These are phyloP conservation scores for Harlomillsia oculata DNA, from an alignment of 1,140 invertebrate genomes.

Conservation along the genomic window DNA sequence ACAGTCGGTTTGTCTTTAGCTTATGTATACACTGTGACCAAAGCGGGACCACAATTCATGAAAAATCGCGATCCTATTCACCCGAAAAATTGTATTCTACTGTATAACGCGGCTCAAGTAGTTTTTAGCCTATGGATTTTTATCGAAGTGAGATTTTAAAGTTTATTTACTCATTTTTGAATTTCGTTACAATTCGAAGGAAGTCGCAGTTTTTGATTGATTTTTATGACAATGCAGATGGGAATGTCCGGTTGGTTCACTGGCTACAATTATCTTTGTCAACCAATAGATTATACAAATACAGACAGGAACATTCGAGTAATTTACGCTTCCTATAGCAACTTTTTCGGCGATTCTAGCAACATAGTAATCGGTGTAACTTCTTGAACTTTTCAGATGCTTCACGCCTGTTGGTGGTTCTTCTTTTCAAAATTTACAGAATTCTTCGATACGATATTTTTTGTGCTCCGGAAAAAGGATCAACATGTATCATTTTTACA, in stretches of 20 bases:
- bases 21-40: constrained; percentile 74
- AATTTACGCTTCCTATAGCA: too few relatives aligned
- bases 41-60: constrained; percentile 73
- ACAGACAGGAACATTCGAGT: constrained; percentile 65
- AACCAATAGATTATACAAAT: constrained; percentile 75
- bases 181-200: constrained; percentile 4
- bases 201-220: constrained; percentile 34
- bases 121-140: constrained; percentile 71
- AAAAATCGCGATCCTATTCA: constrained; percentile 73
- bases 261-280: constrained; percentile 71
- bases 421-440: constrained; percentile 94
- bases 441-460: constrained; percentile 88
- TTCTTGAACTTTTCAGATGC: constrained; percentile 55
- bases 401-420: constrained; percentile 83
- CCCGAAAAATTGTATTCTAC: constrained; percentile 62
- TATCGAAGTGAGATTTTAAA: constrained; percentile 66
- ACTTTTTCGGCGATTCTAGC: too few relatives aligned
- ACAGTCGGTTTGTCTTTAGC: constrained; percentile 72
- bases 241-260: constrained; percentile 52
- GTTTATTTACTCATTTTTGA: too few relatives aligned
- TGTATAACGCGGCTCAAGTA: constrained; percentile 77
- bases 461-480: constrained; percentile 80
- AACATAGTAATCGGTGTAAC: not conserved
- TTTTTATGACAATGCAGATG: constrained; percentile 45
- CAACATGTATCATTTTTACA: constrained; percentile 84